Evolutionary conservation across 2,888 invertebrate genomes (phyloP).

Genomic region (Polyploca ridens): DNA sequence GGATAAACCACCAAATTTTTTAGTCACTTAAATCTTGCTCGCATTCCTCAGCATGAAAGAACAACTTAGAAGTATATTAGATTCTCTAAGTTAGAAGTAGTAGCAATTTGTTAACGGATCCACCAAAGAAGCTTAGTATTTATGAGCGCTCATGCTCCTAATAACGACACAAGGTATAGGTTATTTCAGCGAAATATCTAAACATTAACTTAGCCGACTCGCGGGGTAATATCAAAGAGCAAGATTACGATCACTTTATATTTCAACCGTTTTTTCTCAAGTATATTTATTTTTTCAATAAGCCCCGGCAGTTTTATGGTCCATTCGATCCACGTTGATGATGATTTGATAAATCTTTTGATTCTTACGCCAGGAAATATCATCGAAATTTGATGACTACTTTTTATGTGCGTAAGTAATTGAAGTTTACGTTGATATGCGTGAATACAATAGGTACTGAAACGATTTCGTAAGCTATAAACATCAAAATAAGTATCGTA

Average conservation of each 20-base stretch:
- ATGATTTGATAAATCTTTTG: neutral
- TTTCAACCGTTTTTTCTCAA: neutral
- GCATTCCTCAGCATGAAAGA: neutral
- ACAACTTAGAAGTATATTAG: neutral
- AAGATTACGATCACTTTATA: conserved; percentile 1
- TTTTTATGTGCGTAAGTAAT: no score
- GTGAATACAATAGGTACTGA: neutral
- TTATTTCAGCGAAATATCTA: neutral
- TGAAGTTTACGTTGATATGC: neutral
- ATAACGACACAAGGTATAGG: conserved; percentile 2
- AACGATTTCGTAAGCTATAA: neutral
- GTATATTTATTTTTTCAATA: conserved; percentile 5
- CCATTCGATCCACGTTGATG: neutral
- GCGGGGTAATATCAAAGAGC: neutral
- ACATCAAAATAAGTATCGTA: neutral
- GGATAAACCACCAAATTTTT: neutral
- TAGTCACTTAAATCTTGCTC: neutral
- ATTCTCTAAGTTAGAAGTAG: no score
- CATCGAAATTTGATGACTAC: neutral
- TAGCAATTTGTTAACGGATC: neutral
- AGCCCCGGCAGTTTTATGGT: conserved; percentile 2
- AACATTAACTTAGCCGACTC: neutral
- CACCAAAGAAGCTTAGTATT: neutral
- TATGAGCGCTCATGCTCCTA: neutral
- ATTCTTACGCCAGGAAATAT: neutral